These are phyloP conservation scores for Limnephilus auricula DNA, from an alignment of 2,888 invertebrate species.

Conservation along the genomic window DNA sequence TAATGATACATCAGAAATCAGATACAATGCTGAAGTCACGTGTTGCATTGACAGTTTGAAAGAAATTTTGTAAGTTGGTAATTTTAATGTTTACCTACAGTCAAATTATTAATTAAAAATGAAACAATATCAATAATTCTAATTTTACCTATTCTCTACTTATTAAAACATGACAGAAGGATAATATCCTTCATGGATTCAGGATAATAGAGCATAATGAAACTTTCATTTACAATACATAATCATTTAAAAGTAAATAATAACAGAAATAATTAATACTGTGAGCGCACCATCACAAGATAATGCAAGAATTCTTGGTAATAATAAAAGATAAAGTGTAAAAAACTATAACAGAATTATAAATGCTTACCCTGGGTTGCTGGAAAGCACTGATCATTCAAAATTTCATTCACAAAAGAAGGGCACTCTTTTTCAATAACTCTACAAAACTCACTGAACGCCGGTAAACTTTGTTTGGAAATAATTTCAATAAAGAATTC, in stretches of 20 bases:
- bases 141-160: background rate
- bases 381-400: slow-evolving; percentile 57
- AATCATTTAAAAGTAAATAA: background rate
- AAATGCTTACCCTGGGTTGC: slow-evolving; percentile 50
- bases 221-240: background rate
- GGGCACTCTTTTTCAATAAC: slow-evolving; percentile 81
- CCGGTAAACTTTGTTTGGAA: slow-evolving; percentile 79
- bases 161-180: background rate
- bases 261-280: background rate
- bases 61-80: background rate
- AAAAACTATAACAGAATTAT: background rate
- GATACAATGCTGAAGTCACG: too few relatives aligned
- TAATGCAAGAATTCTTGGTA: background rate
- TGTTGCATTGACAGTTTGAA: background rate
- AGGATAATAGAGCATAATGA: background rate
- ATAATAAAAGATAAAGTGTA: background rate
- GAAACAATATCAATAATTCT: background rate
- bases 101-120: background rate
- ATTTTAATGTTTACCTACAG: background rate
- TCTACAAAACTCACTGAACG: slow-evolving; percentile 80
- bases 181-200: too few relatives aligned
- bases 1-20: too few relatives aligned
- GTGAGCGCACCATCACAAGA: background rate
- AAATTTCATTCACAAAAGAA: slow-evolving; percentile 74
- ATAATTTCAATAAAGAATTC: slow-evolving; percentile 80